These are phyloP conservation scores for Atherinomorus stipes DNA, from an alignment of 2,113 vertebrate genomes.

Conservation along the genomic window DNA sequence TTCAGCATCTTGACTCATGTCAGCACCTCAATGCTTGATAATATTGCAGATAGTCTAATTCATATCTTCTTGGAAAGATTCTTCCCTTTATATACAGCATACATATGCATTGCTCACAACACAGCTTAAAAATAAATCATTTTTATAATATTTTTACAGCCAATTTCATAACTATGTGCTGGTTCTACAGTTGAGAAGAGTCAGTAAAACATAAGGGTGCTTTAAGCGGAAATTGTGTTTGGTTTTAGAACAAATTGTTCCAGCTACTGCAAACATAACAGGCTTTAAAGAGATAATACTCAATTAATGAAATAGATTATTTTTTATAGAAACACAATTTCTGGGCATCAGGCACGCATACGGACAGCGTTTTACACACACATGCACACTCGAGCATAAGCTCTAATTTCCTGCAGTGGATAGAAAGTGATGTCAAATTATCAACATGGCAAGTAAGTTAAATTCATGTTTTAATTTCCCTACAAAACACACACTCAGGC, in stretches of 20 bases:
- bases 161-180: no score
- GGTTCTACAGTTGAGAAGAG: background rate
- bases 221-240: background rate
- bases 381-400: slow-evolving; percentile 41
- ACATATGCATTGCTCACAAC: no score
- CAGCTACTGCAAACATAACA: background rate
- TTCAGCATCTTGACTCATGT: no score
- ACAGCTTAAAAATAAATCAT: no score
- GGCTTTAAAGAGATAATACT: slow-evolving; percentile 21
- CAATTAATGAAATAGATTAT: slow-evolving; percentile 11
- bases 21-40: no score
- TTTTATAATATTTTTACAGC: no score
- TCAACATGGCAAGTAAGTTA: slow-evolving; percentile 67
- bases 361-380: slow-evolving; percentile 4
- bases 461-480: slow-evolving; percentile 77
- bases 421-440: slow-evolving; percentile 74
- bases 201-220: background rate
- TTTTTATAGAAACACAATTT: slow-evolving; percentile 5
- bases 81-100: no score
- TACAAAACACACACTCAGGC: slow-evolving; percentile 40
- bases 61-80: no score
- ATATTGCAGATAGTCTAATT: no score
- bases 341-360: slow-evolving; percentile 9
- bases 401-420: slow-evolving; percentile 76
- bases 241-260: background rate